Evolutionary conservation across 2,113 vertebrate genomes (phyloP), one percentile per base, ranked within the genome.

Genomic region (Rhipidura dahli): DNA sequence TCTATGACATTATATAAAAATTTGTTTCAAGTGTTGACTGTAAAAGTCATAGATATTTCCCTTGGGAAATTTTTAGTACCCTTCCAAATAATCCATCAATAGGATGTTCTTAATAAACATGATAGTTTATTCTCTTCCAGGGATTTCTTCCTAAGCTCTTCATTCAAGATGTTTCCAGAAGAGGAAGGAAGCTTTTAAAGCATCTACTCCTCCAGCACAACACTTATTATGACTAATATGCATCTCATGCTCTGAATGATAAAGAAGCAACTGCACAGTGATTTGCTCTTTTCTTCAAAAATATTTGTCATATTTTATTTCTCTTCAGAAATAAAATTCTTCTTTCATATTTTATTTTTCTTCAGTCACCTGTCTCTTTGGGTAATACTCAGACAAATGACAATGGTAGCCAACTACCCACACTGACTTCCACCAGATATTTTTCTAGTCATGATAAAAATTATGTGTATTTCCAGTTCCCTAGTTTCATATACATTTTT

Each of bases 31-130:
- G 28, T 94, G 96, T 95, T 95, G 95, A 90, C 83, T 97, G 59
- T 87, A 81, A 96, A 97, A 97, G 70, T 91, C 94, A 92, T 30
- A 51, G 92, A 85, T 86, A 87, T 96, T 96, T 96, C 93, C 81
- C 91, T 85, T 83, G 96, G 87, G 96, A 97, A 96, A 95, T 91
- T 93, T 77, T 96, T 89, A 93, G 77, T 92, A 87, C 87, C 66
- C 65, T 98, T 97, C 78, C 92, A 98, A 98, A 97, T 98, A 97
- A 95, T 77, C 92, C 87, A 83, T 95, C 94, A 95, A 92, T 98
- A 89, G 57, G 64, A 96, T 96, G 71, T 89, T 98, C 95, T 97
- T 97, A 96, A 77, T 92, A 97, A 98, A 98, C 84, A 95, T 17
- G 20, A 95, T 87, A 56, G 76, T 96, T 97, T 93, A 94, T 97